Base-by-base conservation (phyloP, 2,113 vertebrate genomes). In the Hoplias malabaricus region DNA sequence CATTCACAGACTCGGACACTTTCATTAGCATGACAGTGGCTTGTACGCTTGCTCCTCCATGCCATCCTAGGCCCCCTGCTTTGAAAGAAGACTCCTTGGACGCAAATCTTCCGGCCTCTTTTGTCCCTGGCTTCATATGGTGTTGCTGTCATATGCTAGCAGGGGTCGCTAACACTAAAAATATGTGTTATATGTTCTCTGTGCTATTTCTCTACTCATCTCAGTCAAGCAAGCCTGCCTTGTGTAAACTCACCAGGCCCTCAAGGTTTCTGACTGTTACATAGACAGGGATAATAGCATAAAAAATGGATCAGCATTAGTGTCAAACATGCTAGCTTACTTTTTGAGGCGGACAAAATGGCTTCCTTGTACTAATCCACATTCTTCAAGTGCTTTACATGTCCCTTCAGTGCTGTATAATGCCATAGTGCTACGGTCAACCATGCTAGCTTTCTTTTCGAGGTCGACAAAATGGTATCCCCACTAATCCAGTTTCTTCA, bases 21-120 rank as follows among this genome's bases (percentile, higher is more conserved):
- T 90, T 91, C 88, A 92, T 93, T 91, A 91, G 86, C 90, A 92
- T 92, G 88, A 91, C 89, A 92, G 89, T 90, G 84, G 88, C 87
- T 83, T 78, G 80, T 82, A 83, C 82, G 73, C 81, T 42, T 83
- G 79, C 90, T 86, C 85, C 82, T 78, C 79, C 82, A 79, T 84
- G 82, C 88, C 88, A 90, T 90, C 82, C 90, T 80, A 21, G 90
- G 90, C 86, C 85, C 87, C 86, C 89, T 91, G 91, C 90, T 93
- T 92, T 92, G 90, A 92, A 87, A 88, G 75, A 83, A 86, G 84
- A 87, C 88, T 87, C 90, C 87, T 87, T 83, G 77, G 83, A 91
- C 43, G 78, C 86, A 86, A 84, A 89, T 82, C 87, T 85, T 85
- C 83, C 74, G 1, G 82, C 84, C 86, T 84, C 86, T 92, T 90